Evolutionary conservation across 2,888 invertebrate genomes (phyloP).

Genomic region (Andrena praecox): DNA sequence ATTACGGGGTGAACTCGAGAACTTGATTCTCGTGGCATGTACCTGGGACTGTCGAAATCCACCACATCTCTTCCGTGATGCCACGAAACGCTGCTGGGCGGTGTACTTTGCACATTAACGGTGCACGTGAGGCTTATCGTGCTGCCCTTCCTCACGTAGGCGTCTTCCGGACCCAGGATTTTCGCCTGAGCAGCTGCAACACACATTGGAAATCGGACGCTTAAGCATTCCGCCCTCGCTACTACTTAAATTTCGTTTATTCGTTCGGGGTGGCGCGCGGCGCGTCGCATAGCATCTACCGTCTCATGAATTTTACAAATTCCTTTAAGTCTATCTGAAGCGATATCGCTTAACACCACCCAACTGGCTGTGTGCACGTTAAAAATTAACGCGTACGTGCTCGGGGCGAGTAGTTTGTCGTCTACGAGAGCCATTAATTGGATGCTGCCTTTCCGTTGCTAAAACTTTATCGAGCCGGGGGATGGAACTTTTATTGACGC

Average conservation of each 20-base stretch:
- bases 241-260: constrained; percentile 26
- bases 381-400: background rate
- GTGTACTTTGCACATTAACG: constrained; percentile 94
- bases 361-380: background rate
- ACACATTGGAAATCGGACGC: constrained; percentile 74
- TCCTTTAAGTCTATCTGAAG: background rate
- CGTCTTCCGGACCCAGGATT: constrained; percentile 94
- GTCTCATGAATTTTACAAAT: background rate
- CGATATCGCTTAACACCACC: background rate
- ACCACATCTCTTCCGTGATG: constrained; percentile 93
- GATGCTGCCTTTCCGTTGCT: background rate
- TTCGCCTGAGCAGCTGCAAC: constrained; percentile 94
- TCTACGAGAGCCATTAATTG: background rate
- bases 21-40: constrained; percentile 69
- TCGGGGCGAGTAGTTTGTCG: background rate
- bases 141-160: constrained; percentile 95
- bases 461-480: background rate
- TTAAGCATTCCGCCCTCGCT: constrained; percentile 56
- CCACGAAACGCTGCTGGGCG: constrained; percentile 91
- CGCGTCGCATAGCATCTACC: background rate
- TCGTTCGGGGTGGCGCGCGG: background rate
- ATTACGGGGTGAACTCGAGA: constrained; percentile 46
- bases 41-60: constrained; percentile 89
- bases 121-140: constrained; percentile 95
- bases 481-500: background rate